phyloP scores from a whole-genome alignment of 2,113 vertebrate genomes.

The Channa argus region DNA sequence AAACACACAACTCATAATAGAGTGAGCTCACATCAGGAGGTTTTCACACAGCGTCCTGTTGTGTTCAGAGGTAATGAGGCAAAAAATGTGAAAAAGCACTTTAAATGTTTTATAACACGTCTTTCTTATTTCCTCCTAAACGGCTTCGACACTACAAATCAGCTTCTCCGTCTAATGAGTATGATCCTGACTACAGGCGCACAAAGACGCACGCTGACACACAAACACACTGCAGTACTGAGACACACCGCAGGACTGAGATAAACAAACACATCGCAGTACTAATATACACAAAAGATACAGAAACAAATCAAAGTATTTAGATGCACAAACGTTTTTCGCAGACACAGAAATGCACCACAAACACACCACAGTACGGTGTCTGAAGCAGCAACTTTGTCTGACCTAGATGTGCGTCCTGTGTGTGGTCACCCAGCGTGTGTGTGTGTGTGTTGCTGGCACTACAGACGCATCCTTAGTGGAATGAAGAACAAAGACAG shows the following conservation, averaged over 20 bases:
- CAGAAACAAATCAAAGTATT: neutral
- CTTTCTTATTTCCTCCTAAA: too few relatives aligned
- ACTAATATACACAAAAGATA: too few relatives aligned
- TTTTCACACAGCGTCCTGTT: neutral
- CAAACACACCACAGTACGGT: neutral
- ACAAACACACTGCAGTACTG: neutral
- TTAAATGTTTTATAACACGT: too few relatives aligned
- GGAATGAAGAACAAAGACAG: conserved; percentile 72
- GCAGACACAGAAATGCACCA: neutral
- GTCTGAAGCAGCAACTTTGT: conserved; percentile 8
- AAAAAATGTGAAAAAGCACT: too few relatives aligned
- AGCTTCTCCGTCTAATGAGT: too few relatives aligned
- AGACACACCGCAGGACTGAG: neutral
- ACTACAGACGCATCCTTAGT: conserved; percentile 65
- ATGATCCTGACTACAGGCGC: too few relatives aligned
- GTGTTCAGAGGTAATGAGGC: neutral
- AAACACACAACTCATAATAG: too few relatives aligned
- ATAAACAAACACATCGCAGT: neutral
- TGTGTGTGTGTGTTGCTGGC: conserved; percentile 46
- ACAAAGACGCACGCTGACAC: neutral
- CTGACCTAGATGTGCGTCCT: neutral
- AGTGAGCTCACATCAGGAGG: neutral
- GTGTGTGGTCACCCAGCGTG: conserved; percentile 19
- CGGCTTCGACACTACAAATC: too few relatives aligned
- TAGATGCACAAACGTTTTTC: neutral